These are phyloP conservation scores for Caenorhabditis zanzibari DNA, from an alignment of 2,888 invertebrate species.

Conservation along the genomic window DNA sequence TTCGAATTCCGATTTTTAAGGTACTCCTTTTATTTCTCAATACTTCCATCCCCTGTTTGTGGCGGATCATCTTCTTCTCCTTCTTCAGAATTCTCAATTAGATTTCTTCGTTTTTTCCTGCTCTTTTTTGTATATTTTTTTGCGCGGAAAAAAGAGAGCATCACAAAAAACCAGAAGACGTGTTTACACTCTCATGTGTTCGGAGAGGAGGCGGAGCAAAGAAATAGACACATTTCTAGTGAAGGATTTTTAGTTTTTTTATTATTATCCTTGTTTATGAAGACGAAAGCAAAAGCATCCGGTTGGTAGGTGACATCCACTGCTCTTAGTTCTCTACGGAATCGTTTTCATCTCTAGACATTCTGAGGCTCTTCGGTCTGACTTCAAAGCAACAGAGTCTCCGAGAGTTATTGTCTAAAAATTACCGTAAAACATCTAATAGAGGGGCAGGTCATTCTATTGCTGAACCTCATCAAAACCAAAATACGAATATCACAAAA, in stretches of 20 bases:
- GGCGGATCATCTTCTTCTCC: slow-evolving; percentile 17
- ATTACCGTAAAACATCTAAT: too few species aligned
- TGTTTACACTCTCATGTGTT: slow-evolving; percentile 47
- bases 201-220: slow-evolving; percentile 25
- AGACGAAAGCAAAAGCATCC: background rate
- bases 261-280: slow-evolving; percentile 29
- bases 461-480: too few species aligned
- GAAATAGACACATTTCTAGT: slow-evolving; percentile 3
- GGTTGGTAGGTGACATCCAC: slow-evolving; percentile 16
- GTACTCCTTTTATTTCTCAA: too few species aligned
- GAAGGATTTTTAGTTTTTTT: slow-evolving; percentile 7
- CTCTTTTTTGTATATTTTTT: slow-evolving; percentile 18
- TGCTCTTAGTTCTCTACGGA: background rate
- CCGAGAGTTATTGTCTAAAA: too few species aligned
- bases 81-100: slow-evolving; percentile 58
- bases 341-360: too few species aligned
- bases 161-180: slow-evolving; percentile 29
- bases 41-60: background rate
- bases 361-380: background rate
- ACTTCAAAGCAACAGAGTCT: too few species aligned
- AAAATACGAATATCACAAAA: too few species aligned
- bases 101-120: slow-evolving; percentile 32
- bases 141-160: slow-evolving; percentile 7
- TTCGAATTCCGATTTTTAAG: too few species aligned
- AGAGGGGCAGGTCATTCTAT: too few species aligned